phyloP scores from a whole-genome alignment of 2,888 invertebrate genomes.

The Noctuana brunneofusca region DNA sequence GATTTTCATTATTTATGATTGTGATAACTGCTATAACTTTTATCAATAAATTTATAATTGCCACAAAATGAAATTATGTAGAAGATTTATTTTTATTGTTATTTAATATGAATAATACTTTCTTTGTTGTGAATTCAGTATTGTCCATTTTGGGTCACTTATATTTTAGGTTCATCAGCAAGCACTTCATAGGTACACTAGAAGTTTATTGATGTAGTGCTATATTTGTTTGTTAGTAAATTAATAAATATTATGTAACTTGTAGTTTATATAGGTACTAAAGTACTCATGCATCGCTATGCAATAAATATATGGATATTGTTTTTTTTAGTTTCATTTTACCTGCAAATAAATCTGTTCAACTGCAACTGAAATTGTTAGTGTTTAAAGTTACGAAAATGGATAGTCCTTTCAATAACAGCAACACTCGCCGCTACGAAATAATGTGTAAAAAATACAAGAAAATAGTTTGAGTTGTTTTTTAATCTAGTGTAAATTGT shows the following conservation, averaged over 20 bases:
- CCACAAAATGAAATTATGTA: conserved; percentile 20
- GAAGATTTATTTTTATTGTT: conserved; percentile 12
- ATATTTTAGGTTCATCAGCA: conserved; percentile 24
- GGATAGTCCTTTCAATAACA: too few relatives aligned
- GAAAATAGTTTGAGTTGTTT: too few relatives aligned
- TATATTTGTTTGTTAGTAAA: conserved; percentile 31
- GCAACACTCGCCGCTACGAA: too few relatives aligned
- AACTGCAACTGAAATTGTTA: too few relatives aligned
- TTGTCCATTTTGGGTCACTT: conserved; percentile 28
- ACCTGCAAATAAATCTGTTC: too few relatives aligned
- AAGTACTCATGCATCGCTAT: conserved; percentile 16
- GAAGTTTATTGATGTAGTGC: conserved; percentile 23
- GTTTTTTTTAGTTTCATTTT: conserved; percentile 18
- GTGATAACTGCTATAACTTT: not conserved
- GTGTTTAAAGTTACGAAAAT: too few relatives aligned
- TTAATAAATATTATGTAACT: conserved; percentile 16
- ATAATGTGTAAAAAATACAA: too few relatives aligned
- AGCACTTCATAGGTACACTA: conserved; percentile 10
- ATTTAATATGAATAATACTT: conserved; percentile 2
- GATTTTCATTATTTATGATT: conserved; percentile 2
- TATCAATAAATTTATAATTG: not conserved
- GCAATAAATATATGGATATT: conserved; percentile 23
- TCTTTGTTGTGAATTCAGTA: conserved; percentile 26
- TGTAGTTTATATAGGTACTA: conserved; percentile 13
- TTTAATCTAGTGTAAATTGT: too few relatives aligned